Evolutionary conservation across 2,797 vertebrate species (phyloP).

Genomic region (Pampus argenteus): DNA sequence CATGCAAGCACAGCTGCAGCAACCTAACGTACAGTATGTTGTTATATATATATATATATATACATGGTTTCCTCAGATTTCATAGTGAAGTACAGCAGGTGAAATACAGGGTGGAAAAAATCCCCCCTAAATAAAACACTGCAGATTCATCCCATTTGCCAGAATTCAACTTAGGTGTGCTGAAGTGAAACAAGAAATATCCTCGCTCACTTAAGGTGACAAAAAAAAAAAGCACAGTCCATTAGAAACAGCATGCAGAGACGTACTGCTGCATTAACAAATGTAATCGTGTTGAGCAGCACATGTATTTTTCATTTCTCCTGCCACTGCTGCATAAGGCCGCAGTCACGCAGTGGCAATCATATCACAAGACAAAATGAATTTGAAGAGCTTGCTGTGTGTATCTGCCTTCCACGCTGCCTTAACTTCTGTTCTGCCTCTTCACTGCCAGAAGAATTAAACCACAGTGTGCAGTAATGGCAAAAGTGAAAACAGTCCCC

Average conservation of each 20-base stretch:
- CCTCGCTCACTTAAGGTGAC: constrained; percentile 61
- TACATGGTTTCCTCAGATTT: too few species aligned
- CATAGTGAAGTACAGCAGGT: too few species aligned
- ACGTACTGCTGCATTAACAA: constrained; percentile 59
- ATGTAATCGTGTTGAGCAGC: constrained; percentile 58
- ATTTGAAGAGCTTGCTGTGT: constrained; percentile 57
- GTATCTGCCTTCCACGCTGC: constrained; percentile 59
- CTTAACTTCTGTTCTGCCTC: constrained; percentile 64
- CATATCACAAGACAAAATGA: constrained; percentile 65
- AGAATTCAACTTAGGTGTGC: constrained; percentile 16
- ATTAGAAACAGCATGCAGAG: constrained; percentile 60
- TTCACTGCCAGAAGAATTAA: constrained; percentile 64
- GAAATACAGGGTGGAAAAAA: too few species aligned
- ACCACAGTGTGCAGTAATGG: constrained; percentile 57
- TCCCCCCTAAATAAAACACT: not conserved
- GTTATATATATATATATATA: not conserved
- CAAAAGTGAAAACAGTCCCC: constrained; percentile 64
- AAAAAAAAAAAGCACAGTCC: constrained; percentile 73
- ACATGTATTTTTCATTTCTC: constrained; percentile 61
- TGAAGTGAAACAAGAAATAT: constrained; percentile 44
- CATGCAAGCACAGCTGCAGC: not conserved
- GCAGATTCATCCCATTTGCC: constrained; percentile 27
- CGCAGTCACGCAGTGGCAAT: constrained; percentile 63
- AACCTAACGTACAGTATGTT: too few species aligned
- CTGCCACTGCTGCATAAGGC: constrained; percentile 49